Evolutionary conservation across 2,888 invertebrate species (phyloP), one percentile per base, ranked within the genome.

Genomic region (Esperia sulphurella): DNA sequence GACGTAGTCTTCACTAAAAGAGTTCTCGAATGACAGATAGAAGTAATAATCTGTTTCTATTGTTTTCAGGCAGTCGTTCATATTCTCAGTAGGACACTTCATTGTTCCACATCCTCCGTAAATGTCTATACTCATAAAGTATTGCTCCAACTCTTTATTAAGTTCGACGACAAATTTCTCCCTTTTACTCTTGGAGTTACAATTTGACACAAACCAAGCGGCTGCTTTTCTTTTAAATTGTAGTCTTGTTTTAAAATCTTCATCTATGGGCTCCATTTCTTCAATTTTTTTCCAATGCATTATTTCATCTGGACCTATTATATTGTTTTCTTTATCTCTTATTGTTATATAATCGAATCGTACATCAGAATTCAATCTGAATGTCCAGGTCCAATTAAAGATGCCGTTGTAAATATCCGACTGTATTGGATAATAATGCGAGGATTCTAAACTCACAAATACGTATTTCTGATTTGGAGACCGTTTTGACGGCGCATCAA

Each of bases 301-400:
- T 13, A 60, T 48, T 47, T 59, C 56, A 39, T 67, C 66, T 0
- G 79, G 79, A 9, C 79, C 79, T 7, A 79, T 53, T 2, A 65
- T 50, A 4, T 47, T 51, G 8, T 66, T 61, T 8, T 64, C 50
- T 38, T 46, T 55, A 49, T 82, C 65, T 50, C 63, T 66, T 6
- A 81, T 60, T 0, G 55, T 52, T 5, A 83, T 49, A 47, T 81
- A 83, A 1, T 73, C 69, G 65, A 69, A 74, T 3, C 58, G 57
- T 1, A 77, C 60, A 50, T 84, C 79, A 1, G 83, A 83, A 51
- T 77, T 66, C 8, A 83, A 53, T 52, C 51, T 71, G 46, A 71
- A 84, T 0, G 82, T 82, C 72, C 77, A 77, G 0, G 83, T 82
- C 82, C 83, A 83, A 46, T 84, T 83, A 44, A 82, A 83, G 49